phyloP scores from a whole-genome alignment of 2,113 vertebrate genomes.

The Rhineura floridana region DNA sequence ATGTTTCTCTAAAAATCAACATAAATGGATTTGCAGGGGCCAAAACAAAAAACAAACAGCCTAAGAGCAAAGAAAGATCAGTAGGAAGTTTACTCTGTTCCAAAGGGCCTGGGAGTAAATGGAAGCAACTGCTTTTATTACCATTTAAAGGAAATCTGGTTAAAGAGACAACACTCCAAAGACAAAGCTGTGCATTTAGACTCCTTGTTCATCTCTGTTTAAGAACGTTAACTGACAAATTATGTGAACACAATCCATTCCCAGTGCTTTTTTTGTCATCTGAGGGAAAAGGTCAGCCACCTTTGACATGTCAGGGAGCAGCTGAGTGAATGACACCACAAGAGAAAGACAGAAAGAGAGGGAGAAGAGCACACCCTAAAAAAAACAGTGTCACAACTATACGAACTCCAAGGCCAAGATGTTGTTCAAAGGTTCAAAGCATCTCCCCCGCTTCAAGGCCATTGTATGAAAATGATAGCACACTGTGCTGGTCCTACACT shows the following conservation, averaged over 20 bases:
- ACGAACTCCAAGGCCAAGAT: conserved; percentile 49
- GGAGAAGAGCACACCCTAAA: conserved; percentile 28
- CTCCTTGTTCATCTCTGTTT: conserved; percentile 52
- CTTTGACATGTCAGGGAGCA: conserved; percentile 67
- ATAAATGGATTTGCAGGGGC: conserved; percentile 16
- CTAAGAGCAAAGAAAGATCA: conserved; percentile 25
- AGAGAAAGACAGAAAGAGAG: neutral
- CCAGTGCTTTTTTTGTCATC: conserved; percentile 62
- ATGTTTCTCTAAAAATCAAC: conserved; percentile 41
- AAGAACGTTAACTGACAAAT: conserved; percentile 49
- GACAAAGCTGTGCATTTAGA: conserved; percentile 44
- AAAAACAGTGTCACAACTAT: conserved; percentile 21
- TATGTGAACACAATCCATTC: conserved; percentile 66
- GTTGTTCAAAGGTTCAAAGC: conserved; percentile 30
- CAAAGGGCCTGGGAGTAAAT: conserved; percentile 45
- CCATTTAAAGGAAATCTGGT: conserved; percentile 47
- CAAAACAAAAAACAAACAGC: too few relatives aligned
- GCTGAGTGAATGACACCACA: conserved; percentile 11
- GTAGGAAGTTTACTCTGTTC: conserved; percentile 41
- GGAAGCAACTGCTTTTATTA: conserved; percentile 49
- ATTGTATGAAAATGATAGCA: conserved; percentile 44
- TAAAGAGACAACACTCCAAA: conserved; percentile 50
- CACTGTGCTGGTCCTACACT: conserved; percentile 46
- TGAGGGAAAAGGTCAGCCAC: conserved; percentile 72
- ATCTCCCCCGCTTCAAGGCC: too few relatives aligned